phyloP scores from a whole-genome alignment of 2,113 vertebrate genomes.

The Apteryx mantelli region DNA sequence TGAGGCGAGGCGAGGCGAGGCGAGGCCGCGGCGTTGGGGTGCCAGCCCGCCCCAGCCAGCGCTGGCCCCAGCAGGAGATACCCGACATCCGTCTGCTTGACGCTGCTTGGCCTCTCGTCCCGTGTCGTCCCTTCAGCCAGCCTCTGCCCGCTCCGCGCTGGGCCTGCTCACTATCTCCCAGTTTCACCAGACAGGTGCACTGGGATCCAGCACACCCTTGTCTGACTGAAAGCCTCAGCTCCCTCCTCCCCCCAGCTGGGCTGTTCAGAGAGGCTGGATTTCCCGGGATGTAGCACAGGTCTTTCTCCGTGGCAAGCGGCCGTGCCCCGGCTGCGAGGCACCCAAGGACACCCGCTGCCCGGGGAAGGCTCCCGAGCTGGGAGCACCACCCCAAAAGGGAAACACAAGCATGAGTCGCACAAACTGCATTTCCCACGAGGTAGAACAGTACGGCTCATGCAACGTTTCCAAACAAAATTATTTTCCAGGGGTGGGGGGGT shows the following conservation, averaged over 20 bases:
- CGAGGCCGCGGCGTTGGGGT: no score
- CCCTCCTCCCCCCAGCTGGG: neutral
- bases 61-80: neutral
- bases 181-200: neutral
- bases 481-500: neutral
- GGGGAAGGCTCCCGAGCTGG: neutral
- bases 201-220: neutral
- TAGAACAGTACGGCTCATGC: neutral
- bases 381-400: neutral
- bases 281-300: neutral
- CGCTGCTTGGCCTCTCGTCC: neutral
- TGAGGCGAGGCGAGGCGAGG: no score
- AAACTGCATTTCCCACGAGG: neutral
- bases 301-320: neutral
- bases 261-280: neutral
- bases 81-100: fast-evolving
- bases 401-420: neutral
- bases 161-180: neutral
- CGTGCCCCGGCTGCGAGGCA: fast-evolving
- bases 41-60: no score
- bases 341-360: neutral
- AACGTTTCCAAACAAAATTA: neutral
- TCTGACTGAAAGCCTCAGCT: neutral
- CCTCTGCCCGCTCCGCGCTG: neutral
- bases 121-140: neutral